Evolutionary conservation across 92 coral and sea anemone genomes (phyloP), one percentile per base, ranked within the genome.

Genomic region (Micromussa lordhowensis): DNA sequence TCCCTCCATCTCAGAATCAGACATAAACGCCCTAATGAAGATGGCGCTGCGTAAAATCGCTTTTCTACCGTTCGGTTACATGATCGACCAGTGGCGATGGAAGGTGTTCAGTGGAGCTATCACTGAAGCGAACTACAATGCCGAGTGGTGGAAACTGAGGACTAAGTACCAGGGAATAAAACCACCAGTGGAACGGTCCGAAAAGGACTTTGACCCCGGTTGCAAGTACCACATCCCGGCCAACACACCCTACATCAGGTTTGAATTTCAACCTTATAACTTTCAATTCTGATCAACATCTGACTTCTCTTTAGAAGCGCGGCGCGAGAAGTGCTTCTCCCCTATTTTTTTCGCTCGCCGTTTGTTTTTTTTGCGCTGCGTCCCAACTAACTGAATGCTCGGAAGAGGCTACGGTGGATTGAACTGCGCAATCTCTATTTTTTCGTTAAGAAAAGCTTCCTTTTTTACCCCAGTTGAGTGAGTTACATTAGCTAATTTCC

Each of bases 21-120:
- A 89, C 69, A 86, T 93, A 34, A 93, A 93, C 77, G 96, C 88
- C 63, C 88, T 93, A 19, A 88, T 93, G 94, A 93, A 84, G 86
- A 81, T 90, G 91, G 92, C 94, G 2, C 88, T 88, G 22, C 77
- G 86, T 1, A 78, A 70, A 22, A 36, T 93, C 19, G 92, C 96
- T 2, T 94, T 94, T 77, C 87, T 96, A 24, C 98, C 97, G 29
- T 92, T 94, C 80, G 94, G 94, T 12, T 92, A 79, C 72, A 86
- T 94, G 61, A 85, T 94, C 49, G 96, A 94, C 74, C 96, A 96
- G 78, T 96, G 98, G 98, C 88, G 98, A 24, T 96, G 98, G 97
- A 88, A 83, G 40, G 98, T 96, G 51, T 96, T 92, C 86, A 90
- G 79, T 14, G 98, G 97, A 12, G 82, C 84, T 2, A 92, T 96